Evolutionary conservation across 2,797 vertebrate genomes (phyloP), one percentile per base, ranked within the genome.

Genomic region (Lepilemur septentrionalis): DNA sequence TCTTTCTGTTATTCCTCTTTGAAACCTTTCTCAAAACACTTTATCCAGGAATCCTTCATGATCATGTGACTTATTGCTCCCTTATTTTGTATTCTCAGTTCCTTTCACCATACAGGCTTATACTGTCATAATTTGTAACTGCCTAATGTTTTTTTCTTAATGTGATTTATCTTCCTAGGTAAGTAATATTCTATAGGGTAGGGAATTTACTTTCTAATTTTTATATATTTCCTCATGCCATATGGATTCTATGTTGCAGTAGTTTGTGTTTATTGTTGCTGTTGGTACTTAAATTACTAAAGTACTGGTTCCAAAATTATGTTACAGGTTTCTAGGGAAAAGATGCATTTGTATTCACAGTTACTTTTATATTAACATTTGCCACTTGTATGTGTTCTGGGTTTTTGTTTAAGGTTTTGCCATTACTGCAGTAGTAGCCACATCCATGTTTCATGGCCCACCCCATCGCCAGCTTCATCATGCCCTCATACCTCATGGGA

Each of bases 401-500:
- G 79, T 35, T 97, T 63, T 96, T 92, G 13, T 97, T 97, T 79
- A 79, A 99, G 99, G 98, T 89, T 95, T 95, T 96, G 98, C 97
- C 50, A 73, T 98, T 72, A 96, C 98, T 30, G 98, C 98, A 7
- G 93, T 98, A 7, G 93, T 98, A 46, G 94, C 98, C 23, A 96
- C 98, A 2, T 98, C 98, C 2, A 97, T 98, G 1, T 98, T 98
- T 0, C 97, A 97, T 5, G 97, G 95, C 32, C 96, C 98, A 32
- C 99, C 99, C 97, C 99, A 98, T 97, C 99, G 99, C 97, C 99
- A 99, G 20, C 97, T 99, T 95, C 99, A 99, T 95, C 98, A 99
- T 96, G 98, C 99, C 0, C 7, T 99, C 63, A 97, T 99, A 59
- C 99, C 99, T 70, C 99, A 97, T 90, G 99, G 99, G 28, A 99